These are phyloP conservation scores for Xerus rutilus DNA, from an alignment of 2,797 vertebrate genomes.

Conservation along the genomic window DNA sequence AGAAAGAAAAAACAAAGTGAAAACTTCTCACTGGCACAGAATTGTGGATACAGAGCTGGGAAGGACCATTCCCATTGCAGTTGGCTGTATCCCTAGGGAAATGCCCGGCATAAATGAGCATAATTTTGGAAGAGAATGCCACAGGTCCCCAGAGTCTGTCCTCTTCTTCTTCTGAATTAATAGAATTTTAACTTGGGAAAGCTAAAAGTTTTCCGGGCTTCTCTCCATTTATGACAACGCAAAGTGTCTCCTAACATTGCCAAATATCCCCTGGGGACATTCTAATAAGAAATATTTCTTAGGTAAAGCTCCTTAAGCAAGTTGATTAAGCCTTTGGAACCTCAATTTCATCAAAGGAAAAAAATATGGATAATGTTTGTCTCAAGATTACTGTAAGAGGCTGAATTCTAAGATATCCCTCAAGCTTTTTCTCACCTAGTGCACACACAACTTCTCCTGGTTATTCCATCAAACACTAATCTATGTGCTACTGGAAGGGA, in stretches of 20 bases:
- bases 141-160: neutral
- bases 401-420: slow-evolving; percentile 5
- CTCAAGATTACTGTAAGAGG: neutral
- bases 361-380: neutral
- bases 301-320: neutral
- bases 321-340: neutral
- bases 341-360: neutral
- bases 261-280: neutral
- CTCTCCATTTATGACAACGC: neutral
- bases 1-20: neutral
- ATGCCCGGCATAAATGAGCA: neutral
- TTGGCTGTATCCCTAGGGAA: neutral
- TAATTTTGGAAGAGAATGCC: neutral
- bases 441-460: neutral
- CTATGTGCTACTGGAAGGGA: neutral
- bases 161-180: slow-evolving; percentile 8
- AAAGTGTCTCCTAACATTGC: neutral
- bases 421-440: neutral
- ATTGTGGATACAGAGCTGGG: neutral
- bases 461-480: neutral
- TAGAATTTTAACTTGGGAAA: slow-evolving; percentile 34
- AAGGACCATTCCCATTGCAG: neutral
- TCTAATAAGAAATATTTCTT: slow-evolving; percentile 23
- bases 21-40: neutral
- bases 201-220: neutral